Evolutionary conservation across 1,140 invertebrate genomes (phyloP).

Genomic region (Drosophila arawakana): DNA sequence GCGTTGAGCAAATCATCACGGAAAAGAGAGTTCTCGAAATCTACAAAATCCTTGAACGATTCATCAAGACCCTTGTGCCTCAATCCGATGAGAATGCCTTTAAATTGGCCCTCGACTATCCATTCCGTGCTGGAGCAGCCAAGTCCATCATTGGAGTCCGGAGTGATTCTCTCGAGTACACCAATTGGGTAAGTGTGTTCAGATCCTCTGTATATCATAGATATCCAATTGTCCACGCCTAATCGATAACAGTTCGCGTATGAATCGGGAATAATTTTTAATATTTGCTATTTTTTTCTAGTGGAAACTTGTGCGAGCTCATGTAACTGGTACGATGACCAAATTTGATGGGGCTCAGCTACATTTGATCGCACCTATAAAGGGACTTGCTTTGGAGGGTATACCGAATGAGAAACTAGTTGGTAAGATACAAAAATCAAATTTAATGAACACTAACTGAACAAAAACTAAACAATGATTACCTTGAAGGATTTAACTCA

Average conservation of each 20-base stretch:
- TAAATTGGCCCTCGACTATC: conserved; percentile 86
- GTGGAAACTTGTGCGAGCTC: conserved; percentile 68
- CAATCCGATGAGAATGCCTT: conserved; percentile 85
- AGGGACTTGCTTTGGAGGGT: conserved; percentile 71
- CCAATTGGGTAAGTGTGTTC: conserved; percentile 67
- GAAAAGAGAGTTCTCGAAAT: conserved; percentile 68
- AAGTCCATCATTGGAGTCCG: conserved; percentile 86
- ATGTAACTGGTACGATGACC: conserved; percentile 61
- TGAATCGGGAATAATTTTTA: too few species aligned
- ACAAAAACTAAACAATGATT: background rate
- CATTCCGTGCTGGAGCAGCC: conserved; percentile 87
- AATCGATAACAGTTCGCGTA: too few species aligned
- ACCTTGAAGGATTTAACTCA: conserved; percentile 82
- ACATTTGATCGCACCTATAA: conserved; percentile 75
- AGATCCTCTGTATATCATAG: background rate
- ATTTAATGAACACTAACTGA: background rate
- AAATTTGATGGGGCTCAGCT: conserved; percentile 69
- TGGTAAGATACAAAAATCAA: conserved; percentile 47
- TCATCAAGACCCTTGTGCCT: conserved; percentile 60
- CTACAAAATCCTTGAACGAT: conserved; percentile 60
- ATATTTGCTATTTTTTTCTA: conserved; percentile 15
- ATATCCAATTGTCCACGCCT: background rate
- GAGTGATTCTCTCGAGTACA: conserved; percentile 65
- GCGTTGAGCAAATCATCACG: conserved; percentile 68
- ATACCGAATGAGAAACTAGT: conserved; percentile 69